Base-by-base conservation (phyloP, 2,797 vertebrate genomes). In the Poeciliopsis presidionis region DNA sequence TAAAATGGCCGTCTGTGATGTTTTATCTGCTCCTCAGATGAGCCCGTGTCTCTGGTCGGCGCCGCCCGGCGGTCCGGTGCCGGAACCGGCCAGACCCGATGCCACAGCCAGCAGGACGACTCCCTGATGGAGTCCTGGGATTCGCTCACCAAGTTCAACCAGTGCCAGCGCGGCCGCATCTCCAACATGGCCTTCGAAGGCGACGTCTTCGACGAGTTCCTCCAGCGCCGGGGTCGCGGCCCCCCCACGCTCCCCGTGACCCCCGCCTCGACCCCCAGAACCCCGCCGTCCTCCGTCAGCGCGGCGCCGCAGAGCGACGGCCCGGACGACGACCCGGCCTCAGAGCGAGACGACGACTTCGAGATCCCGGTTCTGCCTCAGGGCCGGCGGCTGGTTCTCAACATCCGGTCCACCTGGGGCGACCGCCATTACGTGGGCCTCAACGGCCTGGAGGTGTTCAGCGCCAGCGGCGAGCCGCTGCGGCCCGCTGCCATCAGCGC, bases 371-470 rank as follows among this genome's bases (percentile, higher is more conserved):
- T 98, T 84, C 91, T 99, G 74, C 98, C 98, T 0, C 94, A 90
- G 0, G 98, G 98, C 7, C 97, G 96, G 82, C 95, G 90, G 81
- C 90, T 99, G 87, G 90, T 97, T 69, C 93, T 99, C 36, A 94
- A 96, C 89, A 97, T 99, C 90, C 81, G 82, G 71, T 97, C 98
- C 41, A 99, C 98, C 0, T 99, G 98, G 98, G 98, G 98, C 5
- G 98, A 99, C 92, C 96, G 97, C 2, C 97, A 98, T 90, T 99
- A 99, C 0, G 97, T 99, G 1, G 98, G 98, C 70, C 97, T 99
- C 22, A 99, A 99, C 0, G 97, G 98, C 39, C 94, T 99, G 55
- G 97, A 99, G 90, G 95, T 99, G 43, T 99, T 99, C 90, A 96
- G 96, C 77, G 96, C 97, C 76, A 95, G 93, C 9, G 98, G 98